Conservation (phyloP, 2,113 vertebrate genomes). For the Carlito syrichta region DNA sequence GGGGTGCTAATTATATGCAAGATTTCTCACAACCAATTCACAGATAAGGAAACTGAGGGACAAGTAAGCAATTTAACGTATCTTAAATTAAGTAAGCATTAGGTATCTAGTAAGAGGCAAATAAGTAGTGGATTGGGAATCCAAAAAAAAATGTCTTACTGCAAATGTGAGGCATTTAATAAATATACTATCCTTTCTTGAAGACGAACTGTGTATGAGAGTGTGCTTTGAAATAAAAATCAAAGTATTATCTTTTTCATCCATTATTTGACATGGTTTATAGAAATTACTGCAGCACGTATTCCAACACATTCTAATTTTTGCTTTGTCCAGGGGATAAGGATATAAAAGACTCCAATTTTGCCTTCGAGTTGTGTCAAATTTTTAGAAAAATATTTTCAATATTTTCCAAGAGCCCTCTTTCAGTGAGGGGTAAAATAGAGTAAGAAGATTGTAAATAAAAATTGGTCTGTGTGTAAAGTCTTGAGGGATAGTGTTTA, state of each 20-base stretch:
- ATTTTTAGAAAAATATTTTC: neutral
- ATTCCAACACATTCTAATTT: neutral
- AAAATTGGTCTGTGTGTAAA: neutral
- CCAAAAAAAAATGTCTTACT: neutral
- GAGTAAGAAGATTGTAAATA: neutral
- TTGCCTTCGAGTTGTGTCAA: neutral
- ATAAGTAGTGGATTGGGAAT: neutral
- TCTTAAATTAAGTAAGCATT: too few relatives aligned
- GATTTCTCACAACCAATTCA: neutral
- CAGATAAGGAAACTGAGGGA: neutral
- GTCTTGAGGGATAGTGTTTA: neutral
- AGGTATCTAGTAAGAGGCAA: neutral
- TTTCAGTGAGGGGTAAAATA: neutral
- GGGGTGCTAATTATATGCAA: neutral
- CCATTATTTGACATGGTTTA: neutral
- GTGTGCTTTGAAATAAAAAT: conserved; percentile 4
- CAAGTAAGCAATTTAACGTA: neutral
- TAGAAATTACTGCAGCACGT: neutral
- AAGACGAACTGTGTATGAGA: neutral
- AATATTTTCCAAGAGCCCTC: neutral
- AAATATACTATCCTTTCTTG: neutral
- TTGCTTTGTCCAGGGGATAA: neutral
- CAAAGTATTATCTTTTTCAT: neutral
- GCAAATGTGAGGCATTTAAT: neutral
- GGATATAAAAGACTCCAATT: neutral